phyloP scores from a whole-genome alignment of 2,888 invertebrate genomes.

The Brassicogethes aeneus region DNA sequence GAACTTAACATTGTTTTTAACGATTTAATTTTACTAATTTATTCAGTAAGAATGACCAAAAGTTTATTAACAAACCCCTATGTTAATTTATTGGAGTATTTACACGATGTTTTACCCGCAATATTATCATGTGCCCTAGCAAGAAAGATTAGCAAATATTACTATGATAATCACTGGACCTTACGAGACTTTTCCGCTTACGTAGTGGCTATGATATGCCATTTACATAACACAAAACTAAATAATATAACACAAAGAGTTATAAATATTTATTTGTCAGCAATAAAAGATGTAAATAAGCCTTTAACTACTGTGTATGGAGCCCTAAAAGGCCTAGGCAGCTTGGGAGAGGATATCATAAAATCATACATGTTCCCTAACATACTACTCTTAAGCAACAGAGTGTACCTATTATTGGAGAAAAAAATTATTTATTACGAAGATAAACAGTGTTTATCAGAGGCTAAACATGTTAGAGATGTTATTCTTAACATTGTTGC shows the following conservation, averaged over 20 bases:
- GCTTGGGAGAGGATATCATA: slow-evolving; percentile 26
- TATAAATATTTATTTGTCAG: slow-evolving; percentile 22
- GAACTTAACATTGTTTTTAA: slow-evolving; percentile 25
- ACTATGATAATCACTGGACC: slow-evolving; percentile 31
- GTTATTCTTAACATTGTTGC: slow-evolving; percentile 20
- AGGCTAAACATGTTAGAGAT: slow-evolving; percentile 26
- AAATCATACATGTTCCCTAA: slow-evolving; percentile 22
- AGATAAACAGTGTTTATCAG: slow-evolving; percentile 21
- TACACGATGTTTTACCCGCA: slow-evolving; percentile 27
- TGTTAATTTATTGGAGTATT: slow-evolving; percentile 19
- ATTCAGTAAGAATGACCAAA: slow-evolving; percentile 27
- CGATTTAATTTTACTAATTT: slow-evolving; percentile 29
- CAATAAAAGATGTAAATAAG: slow-evolving; percentile 19
- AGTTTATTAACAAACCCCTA: slow-evolving; percentile 25
- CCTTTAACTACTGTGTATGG: slow-evolving; percentile 28
- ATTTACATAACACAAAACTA: slow-evolving; percentile 20
- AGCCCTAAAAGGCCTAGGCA: slow-evolving; percentile 26
- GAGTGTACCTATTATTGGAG: slow-evolving; percentile 23
- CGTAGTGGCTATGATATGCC: slow-evolving; percentile 23
- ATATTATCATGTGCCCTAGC: slow-evolving; percentile 26
- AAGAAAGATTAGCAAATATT: slow-evolving; percentile 27
- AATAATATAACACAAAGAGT: slow-evolving; percentile 28
- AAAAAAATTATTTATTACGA: slow-evolving; percentile 14
- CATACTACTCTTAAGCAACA: slow-evolving; percentile 21
- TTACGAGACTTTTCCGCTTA: slow-evolving; percentile 29